Percentiles rank a stretch among this genome's conserved stretches.
phyloP scores from a whole-genome alignment of 1,140 invertebrate genomes.

The Drosophila kurseongensis region DNA sequence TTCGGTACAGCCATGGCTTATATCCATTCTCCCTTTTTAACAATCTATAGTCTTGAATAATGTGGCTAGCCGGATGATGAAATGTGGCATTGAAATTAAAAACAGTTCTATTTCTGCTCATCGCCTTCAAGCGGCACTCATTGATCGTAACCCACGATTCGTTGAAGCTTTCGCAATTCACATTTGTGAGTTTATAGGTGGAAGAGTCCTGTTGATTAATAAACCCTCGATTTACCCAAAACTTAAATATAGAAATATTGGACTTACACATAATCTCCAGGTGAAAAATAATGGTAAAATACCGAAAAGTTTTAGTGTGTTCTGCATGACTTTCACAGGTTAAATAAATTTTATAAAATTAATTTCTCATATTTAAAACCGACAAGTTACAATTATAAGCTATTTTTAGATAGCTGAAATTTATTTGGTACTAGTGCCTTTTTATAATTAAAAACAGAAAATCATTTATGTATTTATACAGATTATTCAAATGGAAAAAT shows the following conservation, averaged over 20 bases:
- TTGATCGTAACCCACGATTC: slow-evolving; percentile 21
- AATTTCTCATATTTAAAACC: neutral
- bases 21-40: slow-evolving; percentile 11
- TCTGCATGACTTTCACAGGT: neutral
- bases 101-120: slow-evolving; percentile 6
- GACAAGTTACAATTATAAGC: neutral
- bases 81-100: slow-evolving; percentile 17
- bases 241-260: too few relatives aligned
- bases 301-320: neutral
- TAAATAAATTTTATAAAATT: neutral
- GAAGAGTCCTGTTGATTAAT: slow-evolving; percentile 6
- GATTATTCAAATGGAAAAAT: neutral
- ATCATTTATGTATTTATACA: neutral
- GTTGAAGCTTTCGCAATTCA: slow-evolving; percentile 4
- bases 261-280: slow-evolving; percentile 13
- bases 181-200: slow-evolving; percentile 15
- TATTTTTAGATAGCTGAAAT: too few relatives aligned
- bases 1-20: slow-evolving; percentile 11
- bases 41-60: neutral
- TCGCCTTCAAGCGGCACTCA: slow-evolving; percentile 23
- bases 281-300: neutral
- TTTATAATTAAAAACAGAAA: neutral
- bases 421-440: too few relatives aligned
- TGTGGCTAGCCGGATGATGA: neutral
- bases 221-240: neutral